phyloP scores from a whole-genome alignment of 2,888 invertebrate genomes.

The Ichneumon xanthorius region DNA sequence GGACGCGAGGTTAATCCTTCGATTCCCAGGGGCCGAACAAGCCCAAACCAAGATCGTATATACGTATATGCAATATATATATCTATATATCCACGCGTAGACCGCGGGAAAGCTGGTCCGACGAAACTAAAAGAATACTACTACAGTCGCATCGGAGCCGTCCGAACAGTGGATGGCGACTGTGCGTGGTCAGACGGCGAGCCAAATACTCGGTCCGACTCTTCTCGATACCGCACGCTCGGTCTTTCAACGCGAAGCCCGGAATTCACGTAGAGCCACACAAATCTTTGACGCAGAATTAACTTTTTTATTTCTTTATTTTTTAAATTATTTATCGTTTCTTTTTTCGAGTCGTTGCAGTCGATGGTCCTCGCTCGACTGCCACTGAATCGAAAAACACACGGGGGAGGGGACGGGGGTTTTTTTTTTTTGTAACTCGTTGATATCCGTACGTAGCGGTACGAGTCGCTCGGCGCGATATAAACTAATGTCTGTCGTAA shows the following conservation, averaged over 20 bases:
- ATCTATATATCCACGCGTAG: background rate
- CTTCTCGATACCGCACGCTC: slow-evolving; percentile 13
- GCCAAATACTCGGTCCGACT: slow-evolving; percentile 17
- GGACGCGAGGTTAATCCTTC: background rate
- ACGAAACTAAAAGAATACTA: slow-evolving; percentile 46
- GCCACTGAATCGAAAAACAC: slow-evolving; percentile 18
- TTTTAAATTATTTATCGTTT: background rate
- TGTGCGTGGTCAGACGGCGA: slow-evolving; percentile 19
- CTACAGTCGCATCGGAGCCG: slow-evolving; percentile 28
- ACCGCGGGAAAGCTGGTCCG: slow-evolving; percentile 17
- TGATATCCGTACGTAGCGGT: slow-evolving; percentile 37
- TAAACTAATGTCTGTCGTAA: slow-evolving; percentile 70
- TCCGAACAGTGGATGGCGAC: slow-evolving; percentile 21
- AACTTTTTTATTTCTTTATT: too few species aligned
- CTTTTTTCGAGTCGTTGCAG: background rate
- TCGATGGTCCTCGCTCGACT: slow-evolving; percentile 4
- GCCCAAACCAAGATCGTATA: background rate
- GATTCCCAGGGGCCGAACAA: background rate
- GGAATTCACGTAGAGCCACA: background rate
- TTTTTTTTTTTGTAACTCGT: background rate
- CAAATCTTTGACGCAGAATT: slow-evolving; percentile 17
- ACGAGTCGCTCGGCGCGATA: slow-evolving; percentile 59
- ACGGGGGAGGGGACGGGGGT: background rate
- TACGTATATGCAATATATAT: too few species aligned
- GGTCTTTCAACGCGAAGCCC: background rate